Base-by-base conservation (phyloP, 1,140 invertebrate genomes). In the Diplogasteroides magnus region DNA sequence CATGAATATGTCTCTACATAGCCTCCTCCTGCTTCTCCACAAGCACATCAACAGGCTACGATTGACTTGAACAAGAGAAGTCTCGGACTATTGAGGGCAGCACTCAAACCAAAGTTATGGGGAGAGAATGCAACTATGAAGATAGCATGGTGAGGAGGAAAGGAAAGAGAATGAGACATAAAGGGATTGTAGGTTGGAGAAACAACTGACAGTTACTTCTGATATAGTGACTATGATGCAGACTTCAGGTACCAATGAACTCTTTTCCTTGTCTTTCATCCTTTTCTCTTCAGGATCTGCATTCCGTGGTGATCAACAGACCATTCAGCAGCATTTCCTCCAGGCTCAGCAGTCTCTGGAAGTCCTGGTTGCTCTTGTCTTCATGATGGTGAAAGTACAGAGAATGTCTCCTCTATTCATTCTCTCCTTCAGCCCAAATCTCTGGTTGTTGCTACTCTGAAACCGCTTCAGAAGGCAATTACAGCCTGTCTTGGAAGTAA, bases 91-190 rank as follows among this genome's bases (percentile, higher is more conserved):
- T 61, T 78, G 11, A 64, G 77, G 19, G 58, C 66, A 14, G 77
- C 79, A 19, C 55, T 78, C 26, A 82, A 80, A 56, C 71, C 78
- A 27, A 63, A 61, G 19, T 65, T 78, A 27, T 78, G 81, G 67
- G 77, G 77, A 62, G 61, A 78, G 19, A 61, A 79, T 31, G 76
- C 64, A 0, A 64, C 31, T 2, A 67, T 77, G n/a, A 59, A 64
- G 48, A 37, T 57, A n/a, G 19, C 61, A 19, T 77, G 66, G 76
- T 68, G 19, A 6, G 27, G n/a, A 2, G 0, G 23, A 23, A 61
- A 23, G 29, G 56, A 68, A 13, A 1, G 23, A 3, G 31, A 32
- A 15, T n/a, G n/a, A 64, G n/a, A 28, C 2, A 11, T 56, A 64
- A 32, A 0, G 23, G 25, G 31, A 28, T 32, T 64, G 64, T 11